phyloP scores from a whole-genome alignment of 1,140 invertebrate genomes.

The Lepidurus apus region DNA sequence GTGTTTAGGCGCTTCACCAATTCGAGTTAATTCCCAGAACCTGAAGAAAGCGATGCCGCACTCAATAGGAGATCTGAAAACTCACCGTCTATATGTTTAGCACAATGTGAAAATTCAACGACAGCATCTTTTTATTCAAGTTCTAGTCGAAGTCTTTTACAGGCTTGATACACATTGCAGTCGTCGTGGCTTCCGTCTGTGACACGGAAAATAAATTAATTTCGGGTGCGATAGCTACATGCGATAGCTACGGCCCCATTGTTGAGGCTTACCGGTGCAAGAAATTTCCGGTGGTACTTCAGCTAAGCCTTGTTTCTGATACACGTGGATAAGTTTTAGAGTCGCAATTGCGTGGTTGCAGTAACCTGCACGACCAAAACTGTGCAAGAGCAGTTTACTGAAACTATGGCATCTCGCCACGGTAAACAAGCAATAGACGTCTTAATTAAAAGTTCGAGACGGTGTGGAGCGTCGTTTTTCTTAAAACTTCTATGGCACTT shows the following conservation, averaged over 20 bases:
- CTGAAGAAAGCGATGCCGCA: neutral
- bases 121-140: neutral
- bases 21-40: neutral
- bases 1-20: neutral
- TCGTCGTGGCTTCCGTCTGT: conserved; percentile 27
- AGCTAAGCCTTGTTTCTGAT: neutral
- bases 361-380: conserved; percentile 1
- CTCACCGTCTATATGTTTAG: neutral
- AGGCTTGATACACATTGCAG: conserved; percentile 9
- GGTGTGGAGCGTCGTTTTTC: conserved; percentile 22
- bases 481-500: conserved; percentile 8
- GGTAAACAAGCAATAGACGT: neutral
- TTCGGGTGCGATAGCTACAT: conserved; percentile 11
- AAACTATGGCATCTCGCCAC: neutral
- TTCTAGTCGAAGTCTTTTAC: neutral
- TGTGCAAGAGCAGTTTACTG: neutral
- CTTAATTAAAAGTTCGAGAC: neutral
- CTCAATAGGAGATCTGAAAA: neutral
- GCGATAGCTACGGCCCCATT: conserved; percentile 28
- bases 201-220: conserved; percentile 5
- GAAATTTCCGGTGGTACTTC: conserved; percentile 22
- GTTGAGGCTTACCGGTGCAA: neutral
- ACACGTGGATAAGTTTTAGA: neutral
- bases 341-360: conserved; percentile 3
- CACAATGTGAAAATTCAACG: neutral